Conservation (phyloP, 1,140 invertebrate genomes). For the Episyrphus balteatus region DNA sequence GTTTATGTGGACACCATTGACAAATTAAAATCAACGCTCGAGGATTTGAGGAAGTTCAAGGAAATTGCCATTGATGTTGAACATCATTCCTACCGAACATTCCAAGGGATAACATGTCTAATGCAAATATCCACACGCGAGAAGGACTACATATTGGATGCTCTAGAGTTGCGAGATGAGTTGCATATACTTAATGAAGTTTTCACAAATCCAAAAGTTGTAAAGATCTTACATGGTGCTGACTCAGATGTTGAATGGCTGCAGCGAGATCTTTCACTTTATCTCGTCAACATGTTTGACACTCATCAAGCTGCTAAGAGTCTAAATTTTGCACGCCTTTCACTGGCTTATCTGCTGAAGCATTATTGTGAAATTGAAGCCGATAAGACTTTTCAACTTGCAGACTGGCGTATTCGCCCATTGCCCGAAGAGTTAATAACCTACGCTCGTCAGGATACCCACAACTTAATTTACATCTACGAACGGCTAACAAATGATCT, state of each 20-base stretch:
- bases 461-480: constrained; percentile 91
- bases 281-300: constrained; percentile 96
- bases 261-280: constrained; percentile 89
- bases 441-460: constrained; percentile 92
- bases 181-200: constrained; percentile 79
- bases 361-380: constrained; percentile 67
- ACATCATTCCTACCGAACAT: constrained; percentile 75
- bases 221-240: constrained; percentile 94
- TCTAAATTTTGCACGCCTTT: constrained; percentile 59
- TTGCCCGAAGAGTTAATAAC: constrained; percentile 69
- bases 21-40: constrained; percentile 53
- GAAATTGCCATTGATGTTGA: constrained; percentile 83
- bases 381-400: constrained; percentile 84
- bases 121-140: constrained; percentile 86
- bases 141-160: constrained; percentile 88
- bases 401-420: constrained; percentile 94
- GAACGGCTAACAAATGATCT: constrained; percentile 70
- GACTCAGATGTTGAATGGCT: constrained; percentile 86
- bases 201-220: constrained; percentile 80
- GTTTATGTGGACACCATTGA: constrained; percentile 55
- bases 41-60: constrained; percentile 49
- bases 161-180: constrained; percentile 68
- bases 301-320: constrained; percentile 78
- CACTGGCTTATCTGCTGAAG: constrained; percentile 68
- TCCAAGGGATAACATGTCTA: constrained; percentile 80